A percentile compares a stretch with the other conserved stretches of the same genome.
phyloP scores from a whole-genome alignment of 2,888 invertebrate species.

The Ornithoptera alexandrae region DNA sequence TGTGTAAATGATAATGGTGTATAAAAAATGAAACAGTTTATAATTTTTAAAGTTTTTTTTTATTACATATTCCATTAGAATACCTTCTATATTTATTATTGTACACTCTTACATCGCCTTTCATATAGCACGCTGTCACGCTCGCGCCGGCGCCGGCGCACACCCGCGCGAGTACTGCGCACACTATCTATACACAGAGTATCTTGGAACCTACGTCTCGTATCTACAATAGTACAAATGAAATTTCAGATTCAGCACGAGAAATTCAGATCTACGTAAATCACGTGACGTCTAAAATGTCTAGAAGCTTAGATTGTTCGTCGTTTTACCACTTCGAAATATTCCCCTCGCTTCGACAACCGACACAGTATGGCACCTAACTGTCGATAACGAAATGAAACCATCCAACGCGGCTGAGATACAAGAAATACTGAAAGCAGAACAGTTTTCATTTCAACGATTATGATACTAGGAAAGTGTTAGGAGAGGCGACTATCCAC shows the following conservation, averaged over 20 bases:
- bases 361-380: slow-evolving; percentile 20
- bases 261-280: slow-evolving; percentile 61
- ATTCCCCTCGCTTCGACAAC: slow-evolving; percentile 17
- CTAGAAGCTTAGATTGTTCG: slow-evolving; percentile 61
- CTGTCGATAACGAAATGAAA: slow-evolving; percentile 13
- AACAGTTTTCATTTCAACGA: slow-evolving; percentile 7
- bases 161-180: slow-evolving; percentile 39
- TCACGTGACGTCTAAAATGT: slow-evolving; percentile 63
- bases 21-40: slow-evolving; percentile 28
- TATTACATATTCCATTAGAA: slow-evolving; percentile 81
- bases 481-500: slow-evolving; percentile 23
- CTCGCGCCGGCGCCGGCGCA: slow-evolving; percentile 35
- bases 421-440: slow-evolving; percentile 8
- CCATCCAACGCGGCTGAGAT: slow-evolving; percentile 14
- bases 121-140: slow-evolving; percentile 50
- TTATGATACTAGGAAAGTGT: slow-evolving; percentile 23
- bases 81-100: slow-evolving; percentile 75
- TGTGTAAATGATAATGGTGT: neutral
- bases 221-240: slow-evolving; percentile 70
- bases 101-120: slow-evolving; percentile 64
- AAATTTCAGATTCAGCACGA: slow-evolving; percentile 55
- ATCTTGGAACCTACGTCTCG: slow-evolving; percentile 57
- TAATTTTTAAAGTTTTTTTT: slow-evolving; percentile 65
- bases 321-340: slow-evolving; percentile 27
- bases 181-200: slow-evolving; percentile 50